Conservation (phyloP, 2,888 invertebrate genomes). For the Dyspetes luteomarginatus region DNA sequence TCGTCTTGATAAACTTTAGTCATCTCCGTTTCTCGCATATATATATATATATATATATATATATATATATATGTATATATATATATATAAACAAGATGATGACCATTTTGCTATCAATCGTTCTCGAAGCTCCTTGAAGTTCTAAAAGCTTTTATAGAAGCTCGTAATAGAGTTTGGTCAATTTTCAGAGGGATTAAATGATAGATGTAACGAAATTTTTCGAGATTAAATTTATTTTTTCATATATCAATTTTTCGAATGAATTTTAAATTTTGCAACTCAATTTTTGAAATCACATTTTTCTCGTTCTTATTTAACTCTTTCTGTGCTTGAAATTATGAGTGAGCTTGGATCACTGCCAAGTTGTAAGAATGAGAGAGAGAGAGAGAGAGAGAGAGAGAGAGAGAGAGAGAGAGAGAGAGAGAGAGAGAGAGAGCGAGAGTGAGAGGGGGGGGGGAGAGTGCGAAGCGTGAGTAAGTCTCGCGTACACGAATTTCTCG, state of each 20-base stretch:
- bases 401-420: background rate
- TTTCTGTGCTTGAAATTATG: background rate
- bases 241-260: too few species aligned
- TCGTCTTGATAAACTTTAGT: constrained; percentile 64
- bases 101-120: background rate
- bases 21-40: too few species aligned
- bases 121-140: background rate
- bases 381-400: constrained; percentile 37
- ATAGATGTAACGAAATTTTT: too few species aligned
- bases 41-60: too few species aligned
- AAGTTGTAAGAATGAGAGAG: constrained; percentile 13
- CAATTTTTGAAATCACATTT: background rate
- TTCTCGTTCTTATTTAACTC: background rate
- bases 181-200: too few species aligned
- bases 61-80: too few species aligned
- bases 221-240: too few species aligned
- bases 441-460: background rate
- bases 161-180: background rate
- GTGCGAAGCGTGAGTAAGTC: constrained; percentile 51
- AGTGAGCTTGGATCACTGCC: constrained; percentile 28
- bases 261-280: background rate
- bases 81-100: too few species aligned
- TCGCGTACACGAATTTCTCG: constrained; percentile 74
- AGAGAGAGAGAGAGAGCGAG: constrained; percentile 37
- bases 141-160: background rate